Percentiles rank a stretch among this genome's conserved stretches.
Evolutionary conservation across 2,888 invertebrate species (phyloP).

Genomic region (Petrolisthes manimaculis): DNA sequence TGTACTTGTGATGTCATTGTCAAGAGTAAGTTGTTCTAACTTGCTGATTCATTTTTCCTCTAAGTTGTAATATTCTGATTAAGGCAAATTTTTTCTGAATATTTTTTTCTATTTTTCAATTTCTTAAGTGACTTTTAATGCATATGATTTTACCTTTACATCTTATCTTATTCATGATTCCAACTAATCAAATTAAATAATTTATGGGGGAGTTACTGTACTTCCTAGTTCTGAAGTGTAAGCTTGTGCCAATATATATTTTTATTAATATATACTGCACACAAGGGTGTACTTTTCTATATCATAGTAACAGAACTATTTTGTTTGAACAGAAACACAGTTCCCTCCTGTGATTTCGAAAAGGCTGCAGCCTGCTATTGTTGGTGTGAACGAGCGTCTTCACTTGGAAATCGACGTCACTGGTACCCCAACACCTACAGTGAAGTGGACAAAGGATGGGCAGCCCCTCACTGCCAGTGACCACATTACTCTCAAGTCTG

Average conservation of each 20-base stretch:
- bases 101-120: background rate
- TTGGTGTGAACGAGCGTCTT: conserved; percentile 79
- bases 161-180: too few relatives aligned
- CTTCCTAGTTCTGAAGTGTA: background rate
- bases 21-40: conserved; percentile 69
- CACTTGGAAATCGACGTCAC: conserved; percentile 81
- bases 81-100: background rate
- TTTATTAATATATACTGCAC: background rate
- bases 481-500: conserved; percentile 66
- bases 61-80: too few relatives aligned
- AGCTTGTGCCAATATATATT: background rate
- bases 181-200: too few relatives aligned
- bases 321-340: conserved; percentile 76
- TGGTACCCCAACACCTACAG: conserved; percentile 76
- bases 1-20: conserved; percentile 87
- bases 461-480: conserved; percentile 82
- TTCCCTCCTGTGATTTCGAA: conserved; percentile 86
- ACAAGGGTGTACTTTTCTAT: background rate
- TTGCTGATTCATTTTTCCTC: background rate
- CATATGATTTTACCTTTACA: background rate
- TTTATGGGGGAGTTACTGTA: background rate
- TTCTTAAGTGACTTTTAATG: background rate
- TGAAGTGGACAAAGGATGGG: conserved; percentile 86
- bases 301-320: background rate
- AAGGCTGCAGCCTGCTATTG: conserved; percentile 81